phyloP scores from a whole-genome alignment of 2,797 vertebrate species.

The Euthynnus affinis region DNA sequence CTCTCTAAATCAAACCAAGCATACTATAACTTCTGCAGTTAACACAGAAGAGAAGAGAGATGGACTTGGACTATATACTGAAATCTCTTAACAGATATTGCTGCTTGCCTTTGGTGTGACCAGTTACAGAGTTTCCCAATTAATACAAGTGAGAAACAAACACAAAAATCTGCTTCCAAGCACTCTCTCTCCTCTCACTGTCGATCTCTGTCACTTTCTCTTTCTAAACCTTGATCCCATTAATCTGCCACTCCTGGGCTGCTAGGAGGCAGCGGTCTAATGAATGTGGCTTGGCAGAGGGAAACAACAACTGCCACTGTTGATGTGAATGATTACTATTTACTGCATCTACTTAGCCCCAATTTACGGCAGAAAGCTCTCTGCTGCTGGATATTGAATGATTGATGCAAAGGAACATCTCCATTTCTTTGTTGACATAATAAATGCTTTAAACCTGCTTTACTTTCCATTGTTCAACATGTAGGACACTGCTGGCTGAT shows the following conservation, averaged over 20 bases:
- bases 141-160: conserved; percentile 57
- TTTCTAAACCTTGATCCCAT: conserved; percentile 65
- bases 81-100: neutral
- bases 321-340: conserved; percentile 78
- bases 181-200: conserved; percentile 42
- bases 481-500: neutral
- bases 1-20: neutral
- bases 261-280: conserved; percentile 71
- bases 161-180: conserved; percentile 45
- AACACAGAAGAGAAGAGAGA: neutral
- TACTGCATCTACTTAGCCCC: conserved; percentile 73
- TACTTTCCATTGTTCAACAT: conserved; percentile 22
- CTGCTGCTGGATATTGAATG: conserved; percentile 52
- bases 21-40: neutral
- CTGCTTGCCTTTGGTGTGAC: conserved; percentile 22
- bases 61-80: neutral
- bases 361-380: conserved; percentile 68
- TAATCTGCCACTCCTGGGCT: conserved; percentile 73
- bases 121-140: conserved; percentile 59
- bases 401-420: conserved; percentile 61
- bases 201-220: conserved; percentile 62
- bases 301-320: conserved; percentile 72
- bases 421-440: conserved; percentile 47
- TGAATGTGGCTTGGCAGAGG: conserved; percentile 74
- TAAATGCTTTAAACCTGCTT: conserved; percentile 53